Evolutionary conservation across 2,113 vertebrate species (phyloP).

Genomic region (Hoplias malabaricus): DNA sequence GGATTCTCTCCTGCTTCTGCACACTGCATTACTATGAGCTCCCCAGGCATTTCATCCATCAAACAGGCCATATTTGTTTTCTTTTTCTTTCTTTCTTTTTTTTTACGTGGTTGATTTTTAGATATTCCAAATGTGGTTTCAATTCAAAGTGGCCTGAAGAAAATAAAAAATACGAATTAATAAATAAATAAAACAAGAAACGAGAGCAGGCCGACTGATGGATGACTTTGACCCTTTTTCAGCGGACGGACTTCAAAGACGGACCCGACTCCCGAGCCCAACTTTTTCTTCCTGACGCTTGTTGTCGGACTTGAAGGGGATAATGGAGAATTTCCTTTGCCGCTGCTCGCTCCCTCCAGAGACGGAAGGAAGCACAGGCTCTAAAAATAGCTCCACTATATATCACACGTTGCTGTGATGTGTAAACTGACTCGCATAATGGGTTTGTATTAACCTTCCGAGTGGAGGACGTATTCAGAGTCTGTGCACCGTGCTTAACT

Average conservation of each 20-base stretch:
- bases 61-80: constrained; percentile 78
- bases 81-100: constrained; percentile 8
- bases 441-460: constrained; percentile 68
- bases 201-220: constrained; percentile 77
- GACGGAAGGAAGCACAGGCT: constrained; percentile 62
- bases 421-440: constrained; percentile 61
- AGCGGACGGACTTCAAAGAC: constrained; percentile 62
- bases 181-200: too few relatives aligned
- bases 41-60: constrained; percentile 79
- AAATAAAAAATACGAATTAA: too few relatives aligned
- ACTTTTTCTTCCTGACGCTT: constrained; percentile 60
- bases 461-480: constrained; percentile 37
- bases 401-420: constrained; percentile 55
- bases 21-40: constrained; percentile 70
- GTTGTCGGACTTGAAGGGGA: constrained; percentile 57
- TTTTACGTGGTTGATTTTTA: constrained; percentile 76
- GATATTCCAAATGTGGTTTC: constrained; percentile 78
- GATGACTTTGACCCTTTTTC: constrained; percentile 83
- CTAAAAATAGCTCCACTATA: constrained; percentile 67
- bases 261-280: constrained; percentile 41
- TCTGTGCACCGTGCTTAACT: neutral
- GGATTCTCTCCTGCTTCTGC: constrained; percentile 70
- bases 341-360: constrained; percentile 57
- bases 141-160: constrained; percentile 77
- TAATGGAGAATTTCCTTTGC: constrained; percentile 64